Evolutionary conservation across 2,797 vertebrate genomes (phyloP).

Genomic region (Hemibagrus guttatus): DNA sequence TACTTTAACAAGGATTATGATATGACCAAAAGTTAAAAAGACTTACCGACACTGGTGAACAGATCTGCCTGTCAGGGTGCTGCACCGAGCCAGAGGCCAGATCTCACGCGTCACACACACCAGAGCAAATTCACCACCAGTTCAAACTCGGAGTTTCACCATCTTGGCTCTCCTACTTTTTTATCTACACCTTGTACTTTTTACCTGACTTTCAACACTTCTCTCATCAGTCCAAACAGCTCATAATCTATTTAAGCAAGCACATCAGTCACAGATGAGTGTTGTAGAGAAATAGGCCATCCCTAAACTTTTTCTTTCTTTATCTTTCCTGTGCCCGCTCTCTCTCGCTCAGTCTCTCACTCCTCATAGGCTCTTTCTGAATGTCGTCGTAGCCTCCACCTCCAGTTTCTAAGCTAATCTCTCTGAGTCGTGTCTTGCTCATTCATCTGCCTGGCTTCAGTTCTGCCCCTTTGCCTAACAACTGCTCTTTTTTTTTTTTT

Average conservation of each 20-base stretch:
- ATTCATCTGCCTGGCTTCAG: conserved; percentile 33
- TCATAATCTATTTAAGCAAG: not conserved
- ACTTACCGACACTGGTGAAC: conserved; percentile 37
- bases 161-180: conserved; percentile 33
- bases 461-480: not conserved
- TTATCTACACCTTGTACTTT: not conserved
- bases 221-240: not conserved
- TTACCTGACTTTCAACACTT: not conserved
- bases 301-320: conserved; percentile 40
- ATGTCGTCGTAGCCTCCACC: conserved; percentile 8
- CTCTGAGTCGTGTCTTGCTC: conserved; percentile 18
- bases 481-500: not conserved
- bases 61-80: conserved; percentile 23
- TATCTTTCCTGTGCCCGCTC: conserved; percentile 36
- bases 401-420: conserved; percentile 29
- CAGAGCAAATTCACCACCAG: conserved; percentile 13
- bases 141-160: conserved; percentile 42
- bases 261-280: not conserved
- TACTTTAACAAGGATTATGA: not conserved
- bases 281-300: conserved; percentile 22
- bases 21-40: not conserved
- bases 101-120: conserved; percentile 19
- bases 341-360: conserved; percentile 20
- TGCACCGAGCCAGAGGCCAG: conserved; percentile 27
- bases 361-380: conserved; percentile 48